These are phyloP conservation scores for Amphilophus citrinellus DNA, from an alignment of 2,113 vertebrate species.

Conservation along the genomic window DNA sequence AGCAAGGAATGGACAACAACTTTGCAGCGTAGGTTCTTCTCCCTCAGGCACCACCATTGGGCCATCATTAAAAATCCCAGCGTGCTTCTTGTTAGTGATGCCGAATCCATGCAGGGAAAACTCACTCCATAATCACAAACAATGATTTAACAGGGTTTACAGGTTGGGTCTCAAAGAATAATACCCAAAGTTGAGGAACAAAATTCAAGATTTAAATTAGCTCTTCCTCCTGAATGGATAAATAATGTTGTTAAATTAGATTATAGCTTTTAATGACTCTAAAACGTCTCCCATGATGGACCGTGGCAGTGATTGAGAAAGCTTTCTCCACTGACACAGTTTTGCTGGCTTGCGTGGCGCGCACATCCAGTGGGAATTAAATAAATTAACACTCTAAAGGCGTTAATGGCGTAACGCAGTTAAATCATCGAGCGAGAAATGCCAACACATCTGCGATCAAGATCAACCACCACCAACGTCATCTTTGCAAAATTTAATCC, in stretches of 20 bases:
- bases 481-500: not conserved
- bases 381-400: constrained; percentile 43
- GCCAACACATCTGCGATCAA: constrained; percentile 35
- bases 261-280: not conserved
- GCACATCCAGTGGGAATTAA: constrained; percentile 20
- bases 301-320: not conserved
- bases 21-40: not conserved
- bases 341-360: not conserved
- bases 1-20: constrained; percentile 2
- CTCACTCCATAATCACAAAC: not conserved
- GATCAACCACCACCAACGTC: constrained; percentile 22
- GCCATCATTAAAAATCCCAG: constrained; percentile 13
- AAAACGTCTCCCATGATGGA: not conserved
- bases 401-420: constrained; percentile 46
- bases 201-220: not conserved
- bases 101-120: constrained; percentile 1
- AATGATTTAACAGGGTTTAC: constrained; percentile 1
- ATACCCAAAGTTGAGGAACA: not conserved
- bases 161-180: not conserved
- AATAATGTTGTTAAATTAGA: not conserved
- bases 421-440: constrained; percentile 40
- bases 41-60: not conserved
- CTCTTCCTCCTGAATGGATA: not conserved
- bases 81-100: constrained; percentile 5
- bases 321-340: not conserved